Conservation (phyloP, 2,888 invertebrate species). For the Agonopterix arenella region DNA sequence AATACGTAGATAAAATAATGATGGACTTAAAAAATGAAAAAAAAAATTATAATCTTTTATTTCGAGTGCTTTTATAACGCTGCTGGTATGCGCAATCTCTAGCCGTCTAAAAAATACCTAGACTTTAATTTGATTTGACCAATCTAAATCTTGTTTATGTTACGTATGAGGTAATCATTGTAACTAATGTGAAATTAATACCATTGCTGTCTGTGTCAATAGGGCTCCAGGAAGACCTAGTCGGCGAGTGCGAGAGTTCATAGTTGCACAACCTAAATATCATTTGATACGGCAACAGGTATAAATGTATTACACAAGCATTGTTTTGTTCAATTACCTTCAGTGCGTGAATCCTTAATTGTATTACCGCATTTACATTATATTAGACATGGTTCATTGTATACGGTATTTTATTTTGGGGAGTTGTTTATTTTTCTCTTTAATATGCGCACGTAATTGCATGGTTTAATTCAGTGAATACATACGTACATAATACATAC, state of each 20-base stretch:
- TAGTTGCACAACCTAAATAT: conserved; percentile 34
- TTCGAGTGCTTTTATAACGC: too few relatives aligned
- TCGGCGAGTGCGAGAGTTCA: conserved; percentile 42
- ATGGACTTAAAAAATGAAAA: too few relatives aligned
- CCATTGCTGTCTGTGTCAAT: conserved; percentile 13
- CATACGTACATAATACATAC: too few relatives aligned
- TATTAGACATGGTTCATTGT: too few relatives aligned
- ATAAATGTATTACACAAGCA: conserved; percentile 4
- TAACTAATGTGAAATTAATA: conserved; percentile 15
- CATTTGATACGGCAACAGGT: conserved; percentile 38
- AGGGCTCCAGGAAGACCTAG: conserved; percentile 25
- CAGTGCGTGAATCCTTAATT: neutral
- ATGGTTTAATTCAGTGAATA: too few relatives aligned
- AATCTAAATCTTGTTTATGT: conserved; percentile 5
- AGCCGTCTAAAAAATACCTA: neutral
- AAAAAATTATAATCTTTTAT: too few relatives aligned
- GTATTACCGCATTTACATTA: neutral
- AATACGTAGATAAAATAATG: too few relatives aligned
- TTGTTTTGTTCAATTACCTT: neutral
- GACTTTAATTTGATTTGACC: neutral
- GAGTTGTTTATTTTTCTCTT: too few relatives aligned
- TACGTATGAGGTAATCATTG: conserved; percentile 2
- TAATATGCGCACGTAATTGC: too few relatives aligned
- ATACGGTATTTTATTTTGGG: too few relatives aligned
- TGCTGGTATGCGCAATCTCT: neutral